Evolutionary conservation across 1,140 invertebrate genomes (phyloP), one percentile per base, ranked within the genome.

Genomic region (Marisa cornuarietis): DNA sequence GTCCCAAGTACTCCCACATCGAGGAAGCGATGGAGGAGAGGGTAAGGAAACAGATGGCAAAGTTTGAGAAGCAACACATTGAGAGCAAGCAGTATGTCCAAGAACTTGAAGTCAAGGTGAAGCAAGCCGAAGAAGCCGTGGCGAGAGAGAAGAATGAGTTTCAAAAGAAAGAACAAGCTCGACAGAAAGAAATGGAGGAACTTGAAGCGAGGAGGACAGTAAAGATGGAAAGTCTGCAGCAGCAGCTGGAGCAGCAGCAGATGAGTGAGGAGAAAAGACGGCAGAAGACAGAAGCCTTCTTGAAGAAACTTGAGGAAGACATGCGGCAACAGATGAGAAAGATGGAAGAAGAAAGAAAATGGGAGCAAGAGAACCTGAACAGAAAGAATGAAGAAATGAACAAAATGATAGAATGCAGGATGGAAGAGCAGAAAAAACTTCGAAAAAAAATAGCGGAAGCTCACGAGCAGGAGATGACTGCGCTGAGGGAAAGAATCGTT

Each of bases 1-100:
- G 76, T 31, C 76, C 76, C 63, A 77, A 77, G 51, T 77, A 77
- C 65, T 52, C 16, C 42, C 51, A 54, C 31, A 54, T 77, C 49
- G 76, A 63, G 26, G 42, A 77, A 26, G 76, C 62, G 8, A 8
- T 77, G 76, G 76, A 77, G 51, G 63, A 77, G 65, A 63, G 68
- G 49, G 76, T 77, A 7, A n/a, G 16, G 20, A 51, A 42, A 11
- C 65, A 63, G 26, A 20, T 77, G 65, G 76, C 51, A 63, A 49
- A 31, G 10, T 16, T 77, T n/a, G 65, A 77, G 13, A 77, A 54
- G 51, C 31, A 42, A 10, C 62, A 77, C 49, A 22, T 77, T 3
- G 18, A 77, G 58, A 66, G 63, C 5, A 31, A 68, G 63, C 65
- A 52, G 18, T 77, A 68, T 42, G 76, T 77, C 20, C 63, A 77